A percentile compares a stretch with the other conserved stretches of the same genome.
These are phyloP conservation scores for Tetrax tetrax DNA, from an alignment of 2,113 vertebrate species.

Conservation along the genomic window DNA sequence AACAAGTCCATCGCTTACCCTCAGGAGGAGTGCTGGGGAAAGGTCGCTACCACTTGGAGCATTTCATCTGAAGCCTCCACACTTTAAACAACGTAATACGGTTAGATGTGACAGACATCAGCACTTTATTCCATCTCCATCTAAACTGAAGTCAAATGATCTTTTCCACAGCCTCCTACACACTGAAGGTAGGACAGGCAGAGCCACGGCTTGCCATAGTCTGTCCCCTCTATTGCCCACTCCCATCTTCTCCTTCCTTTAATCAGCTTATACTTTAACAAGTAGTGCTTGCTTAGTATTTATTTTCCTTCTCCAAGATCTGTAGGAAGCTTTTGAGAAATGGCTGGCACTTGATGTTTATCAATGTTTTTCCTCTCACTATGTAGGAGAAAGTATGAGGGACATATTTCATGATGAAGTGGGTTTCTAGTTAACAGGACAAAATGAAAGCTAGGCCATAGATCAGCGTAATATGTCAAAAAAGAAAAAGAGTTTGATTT, in stretches of 20 bases:
- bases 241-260: not conserved
- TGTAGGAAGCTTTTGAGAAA: conserved; percentile 72
- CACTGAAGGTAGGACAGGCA: not conserved
- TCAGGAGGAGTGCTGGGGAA: not conserved
- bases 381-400: conserved; percentile 67
- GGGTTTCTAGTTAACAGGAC: conserved; percentile 79
- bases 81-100: not conserved
- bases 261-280: conserved; percentile 23
- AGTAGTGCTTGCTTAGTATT: conserved; percentile 31
- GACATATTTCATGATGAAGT: conserved; percentile 78
- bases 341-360: conserved; percentile 68
- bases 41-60: not conserved
- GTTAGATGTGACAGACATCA: not conserved
- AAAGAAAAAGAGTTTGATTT: conserved; percentile 70
- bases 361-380: conserved; percentile 72
- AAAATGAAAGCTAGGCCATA: conserved; percentile 78
- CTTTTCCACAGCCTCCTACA: not conserved
- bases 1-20: not conserved
- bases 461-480: conserved; percentile 73
- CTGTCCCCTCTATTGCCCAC: not conserved
- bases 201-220: not conserved
- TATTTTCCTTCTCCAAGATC: conserved; percentile 47
- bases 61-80: not conserved
- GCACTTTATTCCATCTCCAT: not conserved
- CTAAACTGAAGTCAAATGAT: not conserved